These are phyloP conservation scores for Eristalis pertinax DNA, from an alignment of 2,888 invertebrate genomes.

Conservation along the genomic window DNA sequence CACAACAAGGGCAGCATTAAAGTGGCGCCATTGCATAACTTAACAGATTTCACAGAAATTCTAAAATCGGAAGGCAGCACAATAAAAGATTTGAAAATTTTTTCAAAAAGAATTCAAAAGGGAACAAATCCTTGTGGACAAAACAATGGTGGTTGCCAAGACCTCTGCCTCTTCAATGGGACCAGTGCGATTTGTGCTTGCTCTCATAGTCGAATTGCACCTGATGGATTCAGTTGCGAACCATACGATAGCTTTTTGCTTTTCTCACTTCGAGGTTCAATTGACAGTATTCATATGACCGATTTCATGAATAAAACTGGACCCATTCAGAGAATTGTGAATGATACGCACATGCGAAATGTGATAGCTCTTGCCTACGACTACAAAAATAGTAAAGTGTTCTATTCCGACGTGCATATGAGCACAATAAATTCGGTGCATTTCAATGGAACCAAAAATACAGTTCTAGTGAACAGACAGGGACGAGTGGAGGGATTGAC, in stretches of 20 bases:
- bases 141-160: slow-evolving; percentile 88
- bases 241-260: slow-evolving; percentile 91
- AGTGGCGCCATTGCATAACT: slow-evolving; percentile 84
- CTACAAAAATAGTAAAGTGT: slow-evolving; percentile 86
- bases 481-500: slow-evolving; percentile 94
- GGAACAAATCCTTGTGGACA: slow-evolving; percentile 85
- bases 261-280: slow-evolving; percentile 90
- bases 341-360: slow-evolving; percentile 89
- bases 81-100: slow-evolving; percentile 87
- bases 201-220: slow-evolving; percentile 89
- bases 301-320: slow-evolving; percentile 89
- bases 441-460: slow-evolving; percentile 90
- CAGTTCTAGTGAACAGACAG: slow-evolving; percentile 87
- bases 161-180: slow-evolving; percentile 90
- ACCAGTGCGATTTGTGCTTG: slow-evolving; percentile 88
- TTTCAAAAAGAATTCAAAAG: slow-evolving; percentile 83
- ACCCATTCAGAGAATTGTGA: slow-evolving; percentile 88
- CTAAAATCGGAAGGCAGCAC: slow-evolving; percentile 85
- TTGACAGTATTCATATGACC: slow-evolving; percentile 90
- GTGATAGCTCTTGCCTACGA: slow-evolving; percentile 93
- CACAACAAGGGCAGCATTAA: slow-evolving; percentile 84
- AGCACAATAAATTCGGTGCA: slow-evolving; percentile 91
- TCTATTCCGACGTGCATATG: slow-evolving; percentile 94
- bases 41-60: slow-evolving; percentile 83
- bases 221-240: slow-evolving; percentile 86